phyloP scores from a whole-genome alignment of 1,140 invertebrate genomes.

The Aphaenogaster ashmeadi region DNA sequence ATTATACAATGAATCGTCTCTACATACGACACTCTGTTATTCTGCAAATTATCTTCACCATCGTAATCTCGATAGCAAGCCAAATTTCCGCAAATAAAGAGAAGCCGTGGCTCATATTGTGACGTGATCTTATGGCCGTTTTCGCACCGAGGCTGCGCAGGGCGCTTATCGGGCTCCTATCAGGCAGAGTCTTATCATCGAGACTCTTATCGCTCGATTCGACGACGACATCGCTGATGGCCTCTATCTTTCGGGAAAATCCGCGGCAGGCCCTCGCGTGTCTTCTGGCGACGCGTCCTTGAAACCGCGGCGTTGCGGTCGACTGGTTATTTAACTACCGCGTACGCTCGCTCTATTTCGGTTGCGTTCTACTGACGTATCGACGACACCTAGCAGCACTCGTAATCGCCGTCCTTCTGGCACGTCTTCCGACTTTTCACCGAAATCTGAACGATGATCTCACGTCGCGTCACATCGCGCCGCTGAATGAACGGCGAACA shows the following conservation, averaged over 20 bases:
- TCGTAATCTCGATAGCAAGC: not conserved
- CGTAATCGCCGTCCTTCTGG: slow-evolving; percentile 46
- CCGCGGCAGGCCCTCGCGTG: not conserved
- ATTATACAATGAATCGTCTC: not conserved
- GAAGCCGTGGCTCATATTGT: not conserved
- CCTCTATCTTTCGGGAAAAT: not conserved
- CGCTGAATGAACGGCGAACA: slow-evolving; percentile 34
- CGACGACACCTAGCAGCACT: slow-evolving; percentile 58
- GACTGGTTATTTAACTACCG: slow-evolving; percentile 62
- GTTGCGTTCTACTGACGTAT: slow-evolving; percentile 55
- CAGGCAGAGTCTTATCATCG: not conserved
- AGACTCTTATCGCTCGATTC: not conserved
- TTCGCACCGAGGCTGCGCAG: not conserved
- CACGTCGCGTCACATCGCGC: slow-evolving; percentile 34
- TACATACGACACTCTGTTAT: not conserved
- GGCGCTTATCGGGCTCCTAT: not conserved
- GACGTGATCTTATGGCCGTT: not conserved
- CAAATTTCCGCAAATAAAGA: not conserved
- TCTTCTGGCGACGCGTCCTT: slow-evolving; percentile 48
- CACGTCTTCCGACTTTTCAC: slow-evolving; percentile 41
- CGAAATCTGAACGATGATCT: slow-evolving; percentile 68
- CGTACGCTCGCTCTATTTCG: slow-evolving; percentile 67
- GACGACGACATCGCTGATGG: not conserved
- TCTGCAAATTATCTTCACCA: not conserved
- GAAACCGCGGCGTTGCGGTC: slow-evolving; percentile 1